A percentile compares a stretch with the other conserved stretches of the same genome.
phyloP scores from a whole-genome alignment of 1,140 invertebrate species.

The Lanistes nyassanus region DNA sequence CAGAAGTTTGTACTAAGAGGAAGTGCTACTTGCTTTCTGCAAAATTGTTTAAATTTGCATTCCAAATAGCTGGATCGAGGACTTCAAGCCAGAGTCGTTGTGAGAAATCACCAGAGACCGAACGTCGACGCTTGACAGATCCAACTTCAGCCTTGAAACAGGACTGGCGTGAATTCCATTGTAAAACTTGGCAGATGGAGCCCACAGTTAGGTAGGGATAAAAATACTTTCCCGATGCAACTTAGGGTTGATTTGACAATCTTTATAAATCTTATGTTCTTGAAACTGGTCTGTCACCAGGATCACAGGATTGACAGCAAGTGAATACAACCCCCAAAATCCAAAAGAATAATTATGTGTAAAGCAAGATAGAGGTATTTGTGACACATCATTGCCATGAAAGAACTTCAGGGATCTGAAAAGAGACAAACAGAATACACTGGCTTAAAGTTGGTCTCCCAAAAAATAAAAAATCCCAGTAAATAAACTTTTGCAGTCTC shows the following conservation, averaged over 20 bases:
- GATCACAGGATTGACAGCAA: background rate
- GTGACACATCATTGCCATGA: too few relatives aligned
- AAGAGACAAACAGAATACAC: too few relatives aligned
- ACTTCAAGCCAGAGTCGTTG: conserved; percentile 15
- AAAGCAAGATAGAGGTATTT: too few relatives aligned
- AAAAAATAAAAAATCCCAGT: too few relatives aligned
- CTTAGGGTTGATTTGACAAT: background rate
- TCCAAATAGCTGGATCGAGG: conserved; percentile 23
- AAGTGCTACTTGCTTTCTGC: background rate
- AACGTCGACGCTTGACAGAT: conserved; percentile 50
- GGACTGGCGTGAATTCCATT: conserved; percentile 92
- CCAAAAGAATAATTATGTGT: too few relatives aligned
- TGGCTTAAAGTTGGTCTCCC: too few relatives aligned
- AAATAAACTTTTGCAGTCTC: too few relatives aligned
- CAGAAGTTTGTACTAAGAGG: too few relatives aligned
- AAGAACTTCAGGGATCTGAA: too few relatives aligned
- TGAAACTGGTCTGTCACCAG: background rate
- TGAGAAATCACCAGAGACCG: conserved; percentile 59
- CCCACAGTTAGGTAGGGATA: conserved; percentile 88
- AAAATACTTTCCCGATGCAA: background rate
- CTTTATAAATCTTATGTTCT: background rate
- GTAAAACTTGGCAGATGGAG: conserved; percentile 97
- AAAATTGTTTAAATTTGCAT: background rate
- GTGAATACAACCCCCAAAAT: too few relatives aligned
- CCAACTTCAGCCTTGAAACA: conserved; percentile 72